Conservation (phyloP, 2,113 vertebrate species). For the Aldabrachelys gigantea region DNA sequence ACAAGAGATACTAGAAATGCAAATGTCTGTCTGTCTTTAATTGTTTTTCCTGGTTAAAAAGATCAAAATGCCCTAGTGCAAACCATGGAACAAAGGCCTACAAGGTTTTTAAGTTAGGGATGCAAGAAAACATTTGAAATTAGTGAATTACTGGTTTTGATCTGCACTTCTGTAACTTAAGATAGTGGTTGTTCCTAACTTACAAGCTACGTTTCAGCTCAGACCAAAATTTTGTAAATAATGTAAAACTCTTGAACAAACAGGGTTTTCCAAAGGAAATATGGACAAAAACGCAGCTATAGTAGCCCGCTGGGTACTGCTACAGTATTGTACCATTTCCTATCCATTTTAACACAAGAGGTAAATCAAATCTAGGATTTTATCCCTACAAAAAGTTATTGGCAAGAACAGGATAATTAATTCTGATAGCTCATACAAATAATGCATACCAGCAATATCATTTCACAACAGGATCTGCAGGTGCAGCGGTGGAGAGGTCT, state of each 20-base stretch:
- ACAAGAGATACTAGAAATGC: slow-evolving; percentile 17
- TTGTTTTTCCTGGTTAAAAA: neutral
- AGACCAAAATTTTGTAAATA: slow-evolving; percentile 53
- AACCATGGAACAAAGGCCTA: neutral
- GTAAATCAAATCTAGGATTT: slow-evolving; percentile 16
- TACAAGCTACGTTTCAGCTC: slow-evolving; percentile 14
- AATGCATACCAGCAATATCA: slow-evolving; percentile 61
- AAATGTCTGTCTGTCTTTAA: neutral
- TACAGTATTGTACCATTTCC: neutral
- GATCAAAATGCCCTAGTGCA: slow-evolving; percentile 23
- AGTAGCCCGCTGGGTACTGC: slow-evolving; percentile 10
- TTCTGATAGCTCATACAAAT: neutral
- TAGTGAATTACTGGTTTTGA: neutral
- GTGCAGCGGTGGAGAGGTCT: slow-evolving; percentile 55
- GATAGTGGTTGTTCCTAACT: slow-evolving; percentile 6
- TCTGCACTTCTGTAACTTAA: slow-evolving; percentile 22
- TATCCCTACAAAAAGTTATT: slow-evolving; percentile 5
- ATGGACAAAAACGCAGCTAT: neutral
- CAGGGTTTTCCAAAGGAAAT: slow-evolving; percentile 33
- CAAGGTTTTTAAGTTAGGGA: neutral
- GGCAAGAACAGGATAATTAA: neutral
- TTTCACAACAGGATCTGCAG: slow-evolving; percentile 79
- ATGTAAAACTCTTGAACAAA: slow-evolving; percentile 58
- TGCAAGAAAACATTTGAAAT: slow-evolving; percentile 56
- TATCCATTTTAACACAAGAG: slow-evolving; percentile 43